Conservation (phyloP, 2,113 vertebrate species). For the Rhinolophus ferrumequinum region DNA sequence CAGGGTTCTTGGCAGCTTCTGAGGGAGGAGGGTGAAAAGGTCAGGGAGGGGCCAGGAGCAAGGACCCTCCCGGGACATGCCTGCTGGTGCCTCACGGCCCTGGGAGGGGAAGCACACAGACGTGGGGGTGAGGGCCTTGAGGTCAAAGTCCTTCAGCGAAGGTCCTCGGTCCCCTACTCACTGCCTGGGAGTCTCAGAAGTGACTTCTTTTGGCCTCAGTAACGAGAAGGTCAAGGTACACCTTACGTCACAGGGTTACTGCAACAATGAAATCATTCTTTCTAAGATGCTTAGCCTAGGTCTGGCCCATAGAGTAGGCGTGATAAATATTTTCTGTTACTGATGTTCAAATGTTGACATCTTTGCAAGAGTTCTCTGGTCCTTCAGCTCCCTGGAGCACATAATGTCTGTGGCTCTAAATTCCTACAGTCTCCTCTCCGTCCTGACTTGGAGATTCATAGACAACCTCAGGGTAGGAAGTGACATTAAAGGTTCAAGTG, state of each 20-base stretch:
- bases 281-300: background rate
- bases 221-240: background rate
- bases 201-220: background rate
- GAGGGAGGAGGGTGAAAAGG: background rate
- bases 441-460: background rate
- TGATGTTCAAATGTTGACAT: background rate
- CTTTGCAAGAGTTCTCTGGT: background rate
- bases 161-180: background rate
- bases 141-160: background rate
- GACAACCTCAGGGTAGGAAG: background rate
- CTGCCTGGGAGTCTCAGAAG: background rate
- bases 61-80: rapidly evolving
- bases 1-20: constrained; percentile 85
- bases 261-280: background rate
- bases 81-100: background rate
- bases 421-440: too few relatives aligned
- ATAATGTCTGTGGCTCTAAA: rapidly evolving
- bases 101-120: background rate
- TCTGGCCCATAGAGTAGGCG: background rate
- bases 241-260: background rate
- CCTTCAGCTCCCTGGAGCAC: background rate
- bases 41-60: background rate
- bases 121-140: background rate
- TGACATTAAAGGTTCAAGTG: rapidly evolving
- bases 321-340: background rate